A percentile compares a stretch with the other conserved stretches of the same genome.
Evolutionary conservation across 1,140 invertebrate species (phyloP).

Genomic region (Augochlora pura): DNA sequence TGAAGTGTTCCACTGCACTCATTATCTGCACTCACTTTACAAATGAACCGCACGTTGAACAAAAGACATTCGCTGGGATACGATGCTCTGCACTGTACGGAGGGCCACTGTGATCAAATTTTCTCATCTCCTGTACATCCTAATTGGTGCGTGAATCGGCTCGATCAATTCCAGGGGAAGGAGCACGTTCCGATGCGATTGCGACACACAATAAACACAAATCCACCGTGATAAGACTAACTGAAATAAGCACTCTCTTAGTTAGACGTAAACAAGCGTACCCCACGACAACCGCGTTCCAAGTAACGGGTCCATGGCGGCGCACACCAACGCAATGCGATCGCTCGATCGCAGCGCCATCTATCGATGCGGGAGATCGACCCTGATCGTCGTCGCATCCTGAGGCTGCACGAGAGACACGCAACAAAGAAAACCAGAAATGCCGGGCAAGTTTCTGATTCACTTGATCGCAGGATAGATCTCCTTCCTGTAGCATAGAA

Average conservation of each 20-base stretch:
- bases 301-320: conserved; percentile 33
- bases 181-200: not conserved
- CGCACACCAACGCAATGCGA: conserved; percentile 2
- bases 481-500: no score
- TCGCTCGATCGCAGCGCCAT: conserved; percentile 10
- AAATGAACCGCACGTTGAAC: not conserved
- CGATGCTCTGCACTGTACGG: not conserved
- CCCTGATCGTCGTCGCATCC: conserved; percentile 25
- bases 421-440: not conserved
- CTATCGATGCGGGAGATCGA: conserved; percentile 31
- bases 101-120: not conserved
- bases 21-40: conserved; percentile 4
- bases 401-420: not conserved
- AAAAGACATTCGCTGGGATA: no score
- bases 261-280: conserved; percentile 21
- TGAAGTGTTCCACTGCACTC: not conserved
- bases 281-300: not conserved
- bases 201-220: not conserved
- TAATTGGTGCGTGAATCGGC: not conserved
- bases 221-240: not conserved
- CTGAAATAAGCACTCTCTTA: not conserved
- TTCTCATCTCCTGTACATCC: not conserved
- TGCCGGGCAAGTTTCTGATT: not conserved
- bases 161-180: not conserved
- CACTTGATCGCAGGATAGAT: not conserved